Evolutionary conservation across 2,113 vertebrate species (phyloP).

Genomic region (Otis tarda): DNA sequence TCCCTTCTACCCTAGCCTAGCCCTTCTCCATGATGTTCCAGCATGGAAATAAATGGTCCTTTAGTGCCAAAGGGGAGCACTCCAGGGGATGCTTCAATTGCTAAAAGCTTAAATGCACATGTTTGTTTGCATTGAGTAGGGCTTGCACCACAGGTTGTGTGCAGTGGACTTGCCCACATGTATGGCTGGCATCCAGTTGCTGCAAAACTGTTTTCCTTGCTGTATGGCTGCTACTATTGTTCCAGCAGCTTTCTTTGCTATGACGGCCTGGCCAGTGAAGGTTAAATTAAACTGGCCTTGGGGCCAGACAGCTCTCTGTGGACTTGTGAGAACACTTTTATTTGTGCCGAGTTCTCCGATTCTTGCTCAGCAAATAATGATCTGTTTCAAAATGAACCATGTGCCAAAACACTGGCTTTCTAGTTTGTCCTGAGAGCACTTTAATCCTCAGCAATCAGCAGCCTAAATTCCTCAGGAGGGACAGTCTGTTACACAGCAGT

Average conservation of each 20-base stretch:
- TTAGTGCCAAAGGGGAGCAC: not conserved
- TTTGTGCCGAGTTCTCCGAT: not conserved
- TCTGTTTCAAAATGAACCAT: not conserved
- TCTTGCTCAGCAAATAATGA: not conserved
- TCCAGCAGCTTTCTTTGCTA: not conserved
- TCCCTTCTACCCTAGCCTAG: not conserved
- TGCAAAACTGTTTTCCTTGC: conserved; percentile 36
- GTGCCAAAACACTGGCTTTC: not conserved
- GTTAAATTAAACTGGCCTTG: not conserved
- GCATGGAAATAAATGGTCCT: not conserved
- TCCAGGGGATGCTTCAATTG: not conserved
- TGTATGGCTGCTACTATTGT: not conserved
- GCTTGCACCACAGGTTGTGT: not conserved
- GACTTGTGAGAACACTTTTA: not conserved
- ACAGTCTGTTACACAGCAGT: not conserved
- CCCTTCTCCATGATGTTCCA: not conserved
- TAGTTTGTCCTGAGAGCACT: not conserved
- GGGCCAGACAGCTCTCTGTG: not conserved
- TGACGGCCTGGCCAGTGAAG: not conserved
- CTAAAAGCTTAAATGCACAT: not conserved
- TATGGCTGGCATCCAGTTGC: conserved; percentile 19
- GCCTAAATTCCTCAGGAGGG: not conserved
- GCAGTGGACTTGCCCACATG: conserved; percentile 35
- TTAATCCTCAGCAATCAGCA: not conserved
- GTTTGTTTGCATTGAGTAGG: not conserved